Evolutionary conservation across 1,140 invertebrate genomes (phyloP), one percentile per base, ranked within the genome.

Genomic region (Drosophila nigromelanica): DNA sequence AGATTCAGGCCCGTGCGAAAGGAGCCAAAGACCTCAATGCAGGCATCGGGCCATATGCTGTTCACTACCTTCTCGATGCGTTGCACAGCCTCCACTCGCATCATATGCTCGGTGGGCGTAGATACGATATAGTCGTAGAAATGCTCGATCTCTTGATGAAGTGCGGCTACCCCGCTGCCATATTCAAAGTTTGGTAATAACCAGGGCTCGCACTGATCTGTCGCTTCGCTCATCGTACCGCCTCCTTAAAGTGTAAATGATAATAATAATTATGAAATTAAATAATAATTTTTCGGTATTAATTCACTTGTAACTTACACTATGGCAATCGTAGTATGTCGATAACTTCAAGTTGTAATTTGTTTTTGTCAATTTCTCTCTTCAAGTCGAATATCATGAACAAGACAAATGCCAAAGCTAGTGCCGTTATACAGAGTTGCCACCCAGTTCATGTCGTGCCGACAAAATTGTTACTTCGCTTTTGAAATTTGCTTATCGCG

Each of bases 121-220:
- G 69, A 54, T 6, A 56, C 37, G 3, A 86, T 80, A n/a, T 72
- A 85, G 14, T 30, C 58, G 55, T 80, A 86, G 7, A 85, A 86
- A 15, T 78, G 66, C 14, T 85, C 81, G 15, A 85, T 85, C 39
- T 85, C 81, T 24, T 61, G 61, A 33, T 85, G 77, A 11, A 85
- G 47, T 4, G 73, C 81, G 10, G 54, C 24, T 4, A 75, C 51
- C 0, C 81, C 81, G 12, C 42, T 70, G 7, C 81, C 62, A 39
- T 85, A 86, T 18, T 54, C 24, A 35, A 54, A 68, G 24, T 55
- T 51, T 37, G 48, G 40, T 18, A 78, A 15, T 2, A 61, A 45
- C 81, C 81, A 85, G 1, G 77, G 66, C 43, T 78, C 27, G 2
- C 35, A 18, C 35, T 72, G 43, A 35, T 60, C 58, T 11, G 30